Conservation (phyloP, 2,113 vertebrate species). For the Danio rerio region DNA sequence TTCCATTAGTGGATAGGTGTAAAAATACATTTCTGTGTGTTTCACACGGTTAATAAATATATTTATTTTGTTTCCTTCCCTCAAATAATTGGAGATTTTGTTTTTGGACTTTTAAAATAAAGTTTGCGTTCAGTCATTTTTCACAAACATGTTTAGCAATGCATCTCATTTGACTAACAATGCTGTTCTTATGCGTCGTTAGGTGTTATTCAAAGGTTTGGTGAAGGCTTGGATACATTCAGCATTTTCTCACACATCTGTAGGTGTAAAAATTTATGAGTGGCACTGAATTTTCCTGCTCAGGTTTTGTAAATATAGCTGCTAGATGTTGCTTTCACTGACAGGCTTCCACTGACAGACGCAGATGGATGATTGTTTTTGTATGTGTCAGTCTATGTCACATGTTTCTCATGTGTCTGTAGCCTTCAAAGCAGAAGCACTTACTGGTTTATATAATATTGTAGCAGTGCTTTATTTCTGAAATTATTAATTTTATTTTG, state of each 20-base stretch:
- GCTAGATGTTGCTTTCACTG: slow-evolving; percentile 1
- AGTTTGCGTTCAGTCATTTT: not conserved
- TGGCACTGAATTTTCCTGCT: not conserved
- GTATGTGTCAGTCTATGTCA: slow-evolving; percentile 5
- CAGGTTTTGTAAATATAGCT: not conserved
- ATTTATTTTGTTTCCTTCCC: too few relatives aligned
- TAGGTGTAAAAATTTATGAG: not conserved
- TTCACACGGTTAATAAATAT: too few relatives aligned
- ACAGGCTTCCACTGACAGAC: not conserved
- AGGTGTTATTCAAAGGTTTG: not conserved
- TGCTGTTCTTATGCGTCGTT: not conserved
- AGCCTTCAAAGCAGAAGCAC: not conserved
- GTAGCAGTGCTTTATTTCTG: not conserved
- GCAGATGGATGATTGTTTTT: slow-evolving; percentile 2
- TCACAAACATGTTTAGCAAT: not conserved
- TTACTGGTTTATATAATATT: not conserved
- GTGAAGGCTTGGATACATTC: not conserved
- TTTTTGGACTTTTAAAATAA: not conserved
- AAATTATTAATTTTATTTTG: not conserved
- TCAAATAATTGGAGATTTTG: too few relatives aligned
- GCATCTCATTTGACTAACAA: not conserved
- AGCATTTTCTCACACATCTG: not conserved
- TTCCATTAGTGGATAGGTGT: not conserved
- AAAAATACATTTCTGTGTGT: not conserved
- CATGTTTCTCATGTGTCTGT: not conserved